phyloP scores from a whole-genome alignment of 2,113 vertebrate species.

The Ictidomys tridecemlineatus region DNA sequence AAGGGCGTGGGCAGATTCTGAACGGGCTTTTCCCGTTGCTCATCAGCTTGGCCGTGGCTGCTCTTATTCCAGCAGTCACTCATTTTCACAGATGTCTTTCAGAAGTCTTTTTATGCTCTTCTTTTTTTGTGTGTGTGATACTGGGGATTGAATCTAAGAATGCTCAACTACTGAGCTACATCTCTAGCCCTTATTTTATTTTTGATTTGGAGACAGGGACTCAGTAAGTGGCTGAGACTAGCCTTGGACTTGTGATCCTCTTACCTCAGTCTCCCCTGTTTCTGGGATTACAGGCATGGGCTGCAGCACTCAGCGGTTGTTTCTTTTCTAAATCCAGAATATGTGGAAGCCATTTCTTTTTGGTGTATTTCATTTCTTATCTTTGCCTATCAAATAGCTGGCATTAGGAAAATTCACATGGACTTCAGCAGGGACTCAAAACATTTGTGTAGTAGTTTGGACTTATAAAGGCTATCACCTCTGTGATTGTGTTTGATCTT shows the following conservation, averaged over 20 bases:
- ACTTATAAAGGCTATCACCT: not conserved
- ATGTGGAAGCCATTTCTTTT: constrained; percentile 6
- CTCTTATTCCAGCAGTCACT: not conserved
- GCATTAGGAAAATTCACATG: not conserved
- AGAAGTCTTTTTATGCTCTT: not conserved
- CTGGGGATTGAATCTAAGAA: too few relatives aligned
- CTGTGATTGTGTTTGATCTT: not conserved
- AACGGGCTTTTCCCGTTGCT: constrained; percentile 5
- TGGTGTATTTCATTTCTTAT: not conserved
- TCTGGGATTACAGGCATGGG: too few relatives aligned
- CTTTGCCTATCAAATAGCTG: not conserved
- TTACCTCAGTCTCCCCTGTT: too few relatives aligned
- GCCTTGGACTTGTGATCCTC: too few relatives aligned
- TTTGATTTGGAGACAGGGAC: too few relatives aligned
- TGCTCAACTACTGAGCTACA: too few relatives aligned
- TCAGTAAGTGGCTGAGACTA: too few relatives aligned
- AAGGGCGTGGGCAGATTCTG: not conserved
- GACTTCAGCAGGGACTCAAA: not conserved
- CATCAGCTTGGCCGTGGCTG: not conserved
- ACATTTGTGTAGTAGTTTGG: not conserved
- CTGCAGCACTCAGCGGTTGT: not conserved
- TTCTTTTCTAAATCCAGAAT: not conserved
- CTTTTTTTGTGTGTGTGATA: too few relatives aligned
- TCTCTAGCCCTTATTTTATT: too few relatives aligned
- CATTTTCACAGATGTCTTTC: not conserved